phyloP scores from a whole-genome alignment of 2,797 vertebrate species.

The Eospalax fontanierii region DNA sequence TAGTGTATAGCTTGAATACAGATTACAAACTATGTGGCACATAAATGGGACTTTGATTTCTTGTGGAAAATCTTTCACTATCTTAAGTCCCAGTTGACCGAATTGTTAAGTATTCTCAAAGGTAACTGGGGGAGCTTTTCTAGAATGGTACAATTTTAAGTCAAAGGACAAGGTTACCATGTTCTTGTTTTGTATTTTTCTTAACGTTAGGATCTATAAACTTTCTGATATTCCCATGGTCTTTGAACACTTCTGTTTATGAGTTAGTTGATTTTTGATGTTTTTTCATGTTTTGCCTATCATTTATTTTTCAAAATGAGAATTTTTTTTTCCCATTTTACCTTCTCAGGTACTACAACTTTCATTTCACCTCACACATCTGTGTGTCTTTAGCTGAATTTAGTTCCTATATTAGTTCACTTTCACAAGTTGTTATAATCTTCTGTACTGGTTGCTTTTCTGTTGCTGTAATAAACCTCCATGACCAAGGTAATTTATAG shows the following conservation, averaged over 20 bases:
- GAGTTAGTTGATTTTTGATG: not conserved
- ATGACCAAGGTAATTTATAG: too few relatives aligned
- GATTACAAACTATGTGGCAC: not conserved
- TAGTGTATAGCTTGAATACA: slow-evolving; percentile 29
- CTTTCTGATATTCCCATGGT: not conserved
- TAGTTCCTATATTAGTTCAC: not conserved
- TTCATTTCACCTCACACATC: not conserved
- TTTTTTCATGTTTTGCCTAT: not conserved
- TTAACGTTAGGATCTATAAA: not conserved
- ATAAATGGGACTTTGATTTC: not conserved
- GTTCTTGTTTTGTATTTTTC: not conserved
- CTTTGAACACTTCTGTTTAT: not conserved
- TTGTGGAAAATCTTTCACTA: not conserved
- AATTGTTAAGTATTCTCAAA: not conserved
- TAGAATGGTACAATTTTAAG: not conserved
- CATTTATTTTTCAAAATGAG: not conserved
- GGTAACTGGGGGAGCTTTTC: not conserved
- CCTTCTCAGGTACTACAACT: not conserved
- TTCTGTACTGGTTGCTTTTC: not conserved
- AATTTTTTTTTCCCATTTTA: not conserved
- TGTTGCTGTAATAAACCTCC: too few relatives aligned
- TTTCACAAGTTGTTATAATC: not conserved
- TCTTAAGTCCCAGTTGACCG: not conserved
- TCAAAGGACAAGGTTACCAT: not conserved
- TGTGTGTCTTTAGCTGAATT: not conserved